Evolutionary conservation across 2,113 vertebrate species (phyloP).

Genomic region (Daubentonia madagascariensis): DNA sequence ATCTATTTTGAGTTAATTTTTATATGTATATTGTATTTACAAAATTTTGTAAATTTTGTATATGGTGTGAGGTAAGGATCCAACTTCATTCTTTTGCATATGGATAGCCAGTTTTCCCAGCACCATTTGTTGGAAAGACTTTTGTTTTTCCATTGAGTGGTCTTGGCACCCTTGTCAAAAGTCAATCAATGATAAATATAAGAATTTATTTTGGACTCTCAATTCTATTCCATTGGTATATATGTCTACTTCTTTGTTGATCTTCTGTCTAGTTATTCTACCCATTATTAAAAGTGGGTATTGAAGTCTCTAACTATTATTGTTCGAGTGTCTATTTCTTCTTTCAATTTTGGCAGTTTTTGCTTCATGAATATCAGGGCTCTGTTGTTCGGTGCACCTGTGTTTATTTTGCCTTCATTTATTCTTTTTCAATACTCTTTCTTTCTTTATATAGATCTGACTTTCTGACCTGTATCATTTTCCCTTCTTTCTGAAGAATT

Average conservation of each 20-base stretch:
- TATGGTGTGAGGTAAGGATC: background rate
- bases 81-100: background rate
- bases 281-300: background rate
- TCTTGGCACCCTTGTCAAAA: background rate
- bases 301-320: background rate
- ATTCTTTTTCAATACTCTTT: background rate
- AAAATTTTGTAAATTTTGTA: background rate
- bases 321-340: too few species aligned
- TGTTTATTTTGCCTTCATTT: background rate
- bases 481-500: background rate
- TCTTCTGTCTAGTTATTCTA: background rate
- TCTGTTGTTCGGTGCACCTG: background rate
- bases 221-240: background rate
- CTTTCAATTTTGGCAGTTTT: background rate
- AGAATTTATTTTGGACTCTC: background rate
- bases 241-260: background rate
- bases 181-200: background rate
- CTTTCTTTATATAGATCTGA: background rate
- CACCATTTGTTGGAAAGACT: background rate
- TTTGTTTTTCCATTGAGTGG: background rate
- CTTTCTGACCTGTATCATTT: background rate
- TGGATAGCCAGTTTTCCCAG: background rate
- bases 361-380: background rate
- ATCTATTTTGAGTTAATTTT: background rate
- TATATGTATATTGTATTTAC: too few species aligned